Base-by-base conservation (phyloP, 2,797 vertebrate species). In the Peromyscus melanophrys region DNA sequence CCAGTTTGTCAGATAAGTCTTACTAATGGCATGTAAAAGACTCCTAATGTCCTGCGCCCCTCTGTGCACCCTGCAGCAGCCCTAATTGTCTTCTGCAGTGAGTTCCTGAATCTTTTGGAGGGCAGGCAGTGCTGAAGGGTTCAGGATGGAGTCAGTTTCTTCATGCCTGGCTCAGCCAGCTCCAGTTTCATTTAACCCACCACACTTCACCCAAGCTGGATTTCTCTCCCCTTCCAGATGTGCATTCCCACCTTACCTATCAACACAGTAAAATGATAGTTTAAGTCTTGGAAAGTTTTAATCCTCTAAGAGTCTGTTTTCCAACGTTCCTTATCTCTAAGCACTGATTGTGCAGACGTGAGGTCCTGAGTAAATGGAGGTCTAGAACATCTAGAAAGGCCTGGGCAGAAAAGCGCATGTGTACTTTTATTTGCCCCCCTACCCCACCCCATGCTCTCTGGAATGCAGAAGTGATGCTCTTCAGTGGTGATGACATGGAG, bases 111-210 rank as follows among this genome's bases (percentile, higher is more conserved):
- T 34, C 25, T 25, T 80, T 34, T 31, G 16, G 1, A 73, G 27
- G 46, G 27, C 8, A 0, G 37, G 27, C 8, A 0, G 1, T 37
- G 4, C 8, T 27, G n/a, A 34, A 69, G 27, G 13, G 43, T 4
- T 6, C n/a, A 27, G 37, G n/a, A 37, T 1, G 27, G 16, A 34
- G 25, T 81, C 49, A 57, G 11, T 16, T 31, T 21, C 31, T 25
- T 27, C 9, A 25, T 31, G 43, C 14, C 8, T 14, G 8, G 4
- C 29, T 67, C 65, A 76, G 14, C 49, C 40, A 46, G 59, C n/a
- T 16, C 27, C 1, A 0, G 3, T 63, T 37, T 37, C 37, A 31
- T 10, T 31, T n/a, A 13, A 61, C 3, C 29, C 46, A n/a, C 59
- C 8, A 29, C 17, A 13, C 12, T 31, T 49, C 61, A 90, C 4